phyloP scores from a whole-genome alignment of 1,140 invertebrate species.

The Drosophila repletoides region DNA sequence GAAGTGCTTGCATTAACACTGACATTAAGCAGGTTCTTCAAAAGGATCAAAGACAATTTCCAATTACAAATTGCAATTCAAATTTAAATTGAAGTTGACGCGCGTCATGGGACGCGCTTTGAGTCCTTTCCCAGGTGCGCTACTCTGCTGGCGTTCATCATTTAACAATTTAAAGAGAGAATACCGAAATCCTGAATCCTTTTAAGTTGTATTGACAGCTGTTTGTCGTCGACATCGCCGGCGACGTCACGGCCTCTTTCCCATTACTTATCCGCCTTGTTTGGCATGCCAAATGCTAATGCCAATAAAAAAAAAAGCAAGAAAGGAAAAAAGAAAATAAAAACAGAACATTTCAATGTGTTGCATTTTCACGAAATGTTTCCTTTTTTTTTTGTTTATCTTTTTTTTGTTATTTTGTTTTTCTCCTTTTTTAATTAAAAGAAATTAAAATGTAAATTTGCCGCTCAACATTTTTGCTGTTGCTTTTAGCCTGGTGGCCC shows the following conservation, averaged over 20 bases:
- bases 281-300: conserved; percentile 47
- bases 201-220: conserved; percentile 75
- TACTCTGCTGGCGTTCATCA: not conserved
- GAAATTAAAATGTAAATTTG: conserved; percentile 78
- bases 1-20: no score
- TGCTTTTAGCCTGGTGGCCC: conserved; percentile 1
- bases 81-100: conserved; percentile 32
- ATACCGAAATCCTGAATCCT: no score
- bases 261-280: conserved; percentile 35
- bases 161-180: conserved; percentile 33
- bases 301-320: conserved; percentile 29
- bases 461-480: conserved; percentile 16
- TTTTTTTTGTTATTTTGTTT: conserved; percentile 14
- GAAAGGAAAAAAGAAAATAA: conserved; percentile 7
- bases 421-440: conserved; percentile 69
- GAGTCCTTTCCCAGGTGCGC: not conserved
- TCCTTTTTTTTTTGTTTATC: conserved; percentile 1
- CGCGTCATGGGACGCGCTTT: conserved; percentile 24
- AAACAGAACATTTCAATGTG: conserved; percentile 53
- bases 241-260: conserved; percentile 14
- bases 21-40: conserved; percentile 6
- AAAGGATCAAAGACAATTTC: conserved; percentile 30
- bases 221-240: conserved; percentile 51
- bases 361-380: conserved; percentile 30
- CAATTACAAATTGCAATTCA: conserved; percentile 1